Evolutionary conservation across 2,113 vertebrate genomes (phyloP).

Genomic region (Pterocles gutturalis): DNA sequence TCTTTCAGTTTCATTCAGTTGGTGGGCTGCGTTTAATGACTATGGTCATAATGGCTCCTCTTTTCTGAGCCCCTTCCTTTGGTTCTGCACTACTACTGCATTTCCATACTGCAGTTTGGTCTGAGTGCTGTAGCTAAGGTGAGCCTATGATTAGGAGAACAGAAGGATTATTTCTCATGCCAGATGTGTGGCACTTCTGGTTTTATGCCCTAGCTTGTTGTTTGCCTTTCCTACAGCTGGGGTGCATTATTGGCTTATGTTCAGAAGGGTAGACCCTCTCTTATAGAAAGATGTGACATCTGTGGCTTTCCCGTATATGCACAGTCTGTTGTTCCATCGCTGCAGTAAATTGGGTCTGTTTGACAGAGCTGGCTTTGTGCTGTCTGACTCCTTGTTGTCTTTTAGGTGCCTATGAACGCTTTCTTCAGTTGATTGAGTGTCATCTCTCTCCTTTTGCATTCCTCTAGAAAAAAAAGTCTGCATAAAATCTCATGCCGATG

Average conservation of each 20-base stretch:
- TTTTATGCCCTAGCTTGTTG: background rate
- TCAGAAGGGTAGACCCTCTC: background rate
- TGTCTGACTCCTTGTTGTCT: background rate
- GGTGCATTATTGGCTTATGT: background rate
- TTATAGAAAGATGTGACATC: background rate
- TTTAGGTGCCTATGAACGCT: background rate
- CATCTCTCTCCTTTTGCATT: background rate
- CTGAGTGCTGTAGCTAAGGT: background rate
- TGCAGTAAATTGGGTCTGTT: background rate
- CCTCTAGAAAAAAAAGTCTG: background rate
- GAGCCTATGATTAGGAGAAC: background rate
- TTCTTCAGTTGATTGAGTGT: background rate
- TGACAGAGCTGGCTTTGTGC: background rate
- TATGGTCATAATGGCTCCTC: background rate
- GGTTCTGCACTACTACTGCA: background rate
- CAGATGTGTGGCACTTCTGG: rapidly evolving
- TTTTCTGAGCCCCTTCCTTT: background rate
- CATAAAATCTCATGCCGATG: background rate
- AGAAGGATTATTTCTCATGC: background rate
- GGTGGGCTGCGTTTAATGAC: background rate
- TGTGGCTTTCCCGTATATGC: background rate
- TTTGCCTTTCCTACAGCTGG: background rate
- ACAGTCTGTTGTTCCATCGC: rapidly evolving
- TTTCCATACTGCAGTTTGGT: background rate
- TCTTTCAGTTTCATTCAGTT: background rate